Evolutionary conservation across 2,888 invertebrate species (phyloP), one percentile per base, ranked within the genome.

Genomic region (Aethes cnicana): DNA sequence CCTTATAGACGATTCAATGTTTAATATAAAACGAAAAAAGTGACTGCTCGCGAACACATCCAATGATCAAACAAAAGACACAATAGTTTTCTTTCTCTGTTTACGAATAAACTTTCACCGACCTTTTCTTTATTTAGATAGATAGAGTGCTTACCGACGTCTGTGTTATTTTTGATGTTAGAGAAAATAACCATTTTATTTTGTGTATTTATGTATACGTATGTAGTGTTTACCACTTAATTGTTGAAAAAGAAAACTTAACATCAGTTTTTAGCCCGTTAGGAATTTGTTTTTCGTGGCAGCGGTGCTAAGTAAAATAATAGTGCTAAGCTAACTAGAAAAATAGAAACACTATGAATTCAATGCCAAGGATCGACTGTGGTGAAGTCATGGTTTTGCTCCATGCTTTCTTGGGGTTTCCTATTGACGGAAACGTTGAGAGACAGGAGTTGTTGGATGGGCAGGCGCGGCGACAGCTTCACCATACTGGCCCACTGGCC

Each of bases 401-500:
- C 89, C 76, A 88, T 86, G 55, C 87, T 88, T 42, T 80, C 79
- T 55, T 90, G 89, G 5, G 88, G 90, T 60, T 90, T 90, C 32
- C 87, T 79, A 52, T 90, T 90, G 1, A 90, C 89, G 8, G 89
- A 82, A 2, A 90, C 84, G 56, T 90, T 90, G 6, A 90, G 74
- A 2, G 90, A 87, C 17, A 90, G 59, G 0, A 90, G 75, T 43
- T 90, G 90, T 47, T 90, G 87, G 57, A 94, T 81, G 0, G 94
- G 92, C 8, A 94, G 73, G 32, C 94, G 83, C 0, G 94, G 93
- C 0, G 93, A 91, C 2, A 94, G 79, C 62, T 93, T 93, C 21
- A 92, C 91, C 94, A 95, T 94, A 61, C 94, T 94, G 14, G 94
- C 94, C 95, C 95, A 95, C 62, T 94, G 94, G 0, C 94, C 94